These are phyloP conservation scores for Phallusia fumigata DNA, from an alignment of 23 tunicate genomes.

Conservation along the genomic window DNA sequence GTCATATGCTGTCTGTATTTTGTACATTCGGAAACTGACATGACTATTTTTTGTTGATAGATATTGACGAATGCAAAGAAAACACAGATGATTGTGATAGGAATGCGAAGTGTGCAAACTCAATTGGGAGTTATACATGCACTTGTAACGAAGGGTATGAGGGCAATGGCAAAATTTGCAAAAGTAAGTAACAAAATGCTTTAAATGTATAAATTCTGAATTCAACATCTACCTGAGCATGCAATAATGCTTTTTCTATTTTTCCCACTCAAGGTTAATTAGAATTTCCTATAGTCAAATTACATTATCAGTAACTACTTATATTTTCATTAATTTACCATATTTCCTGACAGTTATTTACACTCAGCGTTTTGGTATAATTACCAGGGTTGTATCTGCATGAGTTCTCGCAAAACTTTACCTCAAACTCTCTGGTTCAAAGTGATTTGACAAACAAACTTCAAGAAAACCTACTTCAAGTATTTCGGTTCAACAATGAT, in stretches of 20 bases:
- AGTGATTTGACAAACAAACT: background rate
- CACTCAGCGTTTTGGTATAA: background rate
- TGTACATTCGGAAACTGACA: too few species aligned
- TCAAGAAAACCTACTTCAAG: background rate
- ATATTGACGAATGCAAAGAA: background rate
- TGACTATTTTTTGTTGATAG: background rate
- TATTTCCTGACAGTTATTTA: too few species aligned
- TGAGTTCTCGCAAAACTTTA: background rate
- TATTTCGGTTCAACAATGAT: background rate
- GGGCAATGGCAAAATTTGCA: conserved; percentile 33
- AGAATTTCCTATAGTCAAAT: too few species aligned
- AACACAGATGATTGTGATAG: conserved; percentile 8
- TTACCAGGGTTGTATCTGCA: conserved; percentile 1
- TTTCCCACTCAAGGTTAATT: too few species aligned
- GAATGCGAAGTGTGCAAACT: conserved; percentile 34
- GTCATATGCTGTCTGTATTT: too few species aligned
- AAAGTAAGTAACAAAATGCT: background rate
- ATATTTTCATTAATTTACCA: too few species aligned
- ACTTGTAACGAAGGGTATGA: conserved; percentile 27
- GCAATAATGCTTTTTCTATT: too few species aligned
- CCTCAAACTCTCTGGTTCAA: background rate
- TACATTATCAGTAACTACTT: too few species aligned
- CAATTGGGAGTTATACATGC: conserved; percentile 27
- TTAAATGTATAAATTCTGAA: too few species aligned
- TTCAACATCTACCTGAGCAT: too few species aligned